A percentile compares a stretch with the other conserved stretches of the same genome.
These are phyloP conservation scores for Crocallis elinguaria DNA, from an alignment of 2,888 invertebrate genomes.

Conservation along the genomic window DNA sequence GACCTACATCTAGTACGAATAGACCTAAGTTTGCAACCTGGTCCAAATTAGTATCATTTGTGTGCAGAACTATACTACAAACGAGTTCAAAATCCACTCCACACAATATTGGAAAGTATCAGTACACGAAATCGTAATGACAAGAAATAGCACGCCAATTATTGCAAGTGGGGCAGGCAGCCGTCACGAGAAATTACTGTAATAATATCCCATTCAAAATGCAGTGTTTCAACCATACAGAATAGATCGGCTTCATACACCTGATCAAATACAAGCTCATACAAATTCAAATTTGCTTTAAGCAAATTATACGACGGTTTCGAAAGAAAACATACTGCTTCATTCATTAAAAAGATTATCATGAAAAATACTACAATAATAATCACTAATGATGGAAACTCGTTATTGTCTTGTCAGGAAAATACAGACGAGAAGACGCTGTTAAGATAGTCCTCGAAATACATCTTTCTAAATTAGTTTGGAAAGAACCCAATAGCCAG, in stretches of 20 bases:
- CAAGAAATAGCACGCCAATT: conserved; percentile 24
- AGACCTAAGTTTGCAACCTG: neutral
- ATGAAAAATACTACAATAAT: neutral
- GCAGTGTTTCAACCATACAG: neutral
- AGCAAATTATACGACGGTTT: conserved; percentile 6
- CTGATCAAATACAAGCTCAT: conserved; percentile 14
- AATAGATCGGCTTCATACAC: conserved; percentile 3
- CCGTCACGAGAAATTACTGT: conserved; percentile 28
- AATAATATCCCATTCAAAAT: neutral
- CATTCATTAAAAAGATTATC: neutral
- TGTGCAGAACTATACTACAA: no score
- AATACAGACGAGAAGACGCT: no score
- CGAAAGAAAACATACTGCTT: neutral
- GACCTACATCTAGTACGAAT: no score
- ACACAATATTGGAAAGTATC: conserved; percentile 2
- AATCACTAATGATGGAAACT: no score
- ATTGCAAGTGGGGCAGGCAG: conserved; percentile 30
- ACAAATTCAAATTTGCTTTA: conserved; percentile 6
- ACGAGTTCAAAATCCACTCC: neutral
- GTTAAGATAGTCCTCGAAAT: no score
- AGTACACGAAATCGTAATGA: conserved; percentile 12
- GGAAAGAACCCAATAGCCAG: no score
- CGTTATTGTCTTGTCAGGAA: no score
- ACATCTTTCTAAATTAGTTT: no score
- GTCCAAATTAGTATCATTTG: neutral